These are phyloP conservation scores for Mactromeris polynyma DNA, from an alignment of 2,888 invertebrate genomes.

Conservation along the genomic window DNA sequence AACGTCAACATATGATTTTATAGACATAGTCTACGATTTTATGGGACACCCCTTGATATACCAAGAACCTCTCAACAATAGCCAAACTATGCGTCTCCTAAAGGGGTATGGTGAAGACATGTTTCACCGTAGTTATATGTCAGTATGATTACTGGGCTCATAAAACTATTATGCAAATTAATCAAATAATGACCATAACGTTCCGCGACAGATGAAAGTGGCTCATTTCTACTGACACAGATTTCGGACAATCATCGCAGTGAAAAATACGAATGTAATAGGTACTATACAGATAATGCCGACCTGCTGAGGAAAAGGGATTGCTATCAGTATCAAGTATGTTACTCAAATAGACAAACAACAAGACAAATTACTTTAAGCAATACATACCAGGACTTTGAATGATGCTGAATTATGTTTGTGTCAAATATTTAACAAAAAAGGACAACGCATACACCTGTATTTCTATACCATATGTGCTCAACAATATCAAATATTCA, in stretches of 20 bases:
- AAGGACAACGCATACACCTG: constrained; percentile 41
- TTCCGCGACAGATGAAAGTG: too few relatives aligned
- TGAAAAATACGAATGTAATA: not conserved
- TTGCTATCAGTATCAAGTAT: not conserved
- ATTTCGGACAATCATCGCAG: not conserved
- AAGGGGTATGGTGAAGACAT: too few relatives aligned
- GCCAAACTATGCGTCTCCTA: too few relatives aligned
- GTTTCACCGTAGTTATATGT: too few relatives aligned
- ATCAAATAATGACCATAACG: too few relatives aligned
- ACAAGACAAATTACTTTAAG: constrained; percentile 11
- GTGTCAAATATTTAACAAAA: not conserved
- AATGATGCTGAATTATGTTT: not conserved
- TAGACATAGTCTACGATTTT: too few relatives aligned
- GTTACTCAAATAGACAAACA: not conserved
- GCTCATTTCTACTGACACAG: not conserved
- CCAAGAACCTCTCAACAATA: too few relatives aligned
- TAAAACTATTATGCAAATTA: too few relatives aligned
- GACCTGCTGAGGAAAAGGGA: not conserved
- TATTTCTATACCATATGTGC: not conserved
- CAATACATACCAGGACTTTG: not conserved
- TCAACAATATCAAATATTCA: constrained; percentile 45
- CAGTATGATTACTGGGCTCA: too few relatives aligned
- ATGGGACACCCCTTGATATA: too few relatives aligned
- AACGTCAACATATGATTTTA: too few relatives aligned
- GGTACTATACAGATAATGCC: not conserved